Conservation (phyloP, 2,797 vertebrate species). For the Toxotes lorentzi region DNA sequence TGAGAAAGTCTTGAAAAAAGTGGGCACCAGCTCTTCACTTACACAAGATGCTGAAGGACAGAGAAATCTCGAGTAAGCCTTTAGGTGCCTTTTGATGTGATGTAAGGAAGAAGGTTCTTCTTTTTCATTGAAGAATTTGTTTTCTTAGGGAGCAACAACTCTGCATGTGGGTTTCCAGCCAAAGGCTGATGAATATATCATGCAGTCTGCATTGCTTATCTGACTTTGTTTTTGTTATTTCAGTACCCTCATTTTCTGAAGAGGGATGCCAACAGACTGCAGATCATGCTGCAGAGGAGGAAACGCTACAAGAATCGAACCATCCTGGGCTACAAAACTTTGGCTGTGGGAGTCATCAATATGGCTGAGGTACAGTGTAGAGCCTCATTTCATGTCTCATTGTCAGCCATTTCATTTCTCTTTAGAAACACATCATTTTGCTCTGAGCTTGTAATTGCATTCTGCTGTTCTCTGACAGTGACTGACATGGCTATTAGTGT, state of each 20-base stretch:
- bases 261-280: constrained; percentile 92
- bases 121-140: not conserved
- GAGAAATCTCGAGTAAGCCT: not conserved
- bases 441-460: constrained; percentile 22
- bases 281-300: constrained; percentile 93
- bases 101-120: not conserved
- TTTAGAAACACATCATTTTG: constrained; percentile 16
- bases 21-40: not conserved
- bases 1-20: not conserved
- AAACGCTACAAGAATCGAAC: constrained; percentile 97
- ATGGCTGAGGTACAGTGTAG: constrained; percentile 89
- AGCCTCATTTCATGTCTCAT: constrained; percentile 31
- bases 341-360: constrained; percentile 93
- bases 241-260: constrained; percentile 95
- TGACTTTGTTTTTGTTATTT: constrained; percentile 37
- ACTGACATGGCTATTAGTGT: constrained; percentile 61
- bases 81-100: not conserved
- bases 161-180: not conserved
- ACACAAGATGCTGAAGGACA: not conserved
- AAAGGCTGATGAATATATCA: constrained; percentile 18
- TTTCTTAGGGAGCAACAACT: not conserved
- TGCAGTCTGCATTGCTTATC: constrained; percentile 16
- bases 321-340: constrained; percentile 94
- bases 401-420: constrained; percentile 39
- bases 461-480: constrained; percentile 53